Evolutionary conservation across 2,113 vertebrate genomes (phyloP).

Genomic region (Hypocryptadius cinnamomeus): DNA sequence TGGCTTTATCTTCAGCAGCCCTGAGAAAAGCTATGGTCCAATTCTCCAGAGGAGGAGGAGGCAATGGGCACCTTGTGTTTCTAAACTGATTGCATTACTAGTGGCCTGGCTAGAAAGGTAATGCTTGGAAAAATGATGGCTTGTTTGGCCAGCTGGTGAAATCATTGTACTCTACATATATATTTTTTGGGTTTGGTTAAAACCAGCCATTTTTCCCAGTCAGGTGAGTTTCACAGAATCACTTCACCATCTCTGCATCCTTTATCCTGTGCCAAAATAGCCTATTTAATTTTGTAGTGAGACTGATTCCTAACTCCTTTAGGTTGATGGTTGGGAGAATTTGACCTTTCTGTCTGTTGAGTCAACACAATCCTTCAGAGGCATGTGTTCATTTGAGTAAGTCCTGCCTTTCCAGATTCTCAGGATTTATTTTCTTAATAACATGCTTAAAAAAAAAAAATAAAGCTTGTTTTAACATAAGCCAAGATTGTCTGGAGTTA

Average conservation of each 20-base stretch:
- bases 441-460: not conserved
- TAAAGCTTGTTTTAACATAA: slow-evolving; percentile 27
- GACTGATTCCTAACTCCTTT: not conserved
- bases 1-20: not conserved
- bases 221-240: not conserved
- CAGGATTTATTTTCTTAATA: slow-evolving; percentile 60
- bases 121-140: not conserved
- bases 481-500: slow-evolving; percentile 43
- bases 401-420: not conserved
- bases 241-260: not conserved
- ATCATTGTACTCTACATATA: not conserved
- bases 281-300: not conserved
- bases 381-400: slow-evolving; percentile 15
- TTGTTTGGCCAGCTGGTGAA: not conserved
- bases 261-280: not conserved
- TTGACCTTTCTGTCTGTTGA: slow-evolving; percentile 5
- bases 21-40: not conserved
- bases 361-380: not conserved
- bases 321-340: not conserved
- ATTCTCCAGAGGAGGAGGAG: not conserved
- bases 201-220: not conserved
- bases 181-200: not conserved
- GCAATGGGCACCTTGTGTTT: not conserved
- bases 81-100: not conserved
- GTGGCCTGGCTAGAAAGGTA: not conserved